Conservation (phyloP, 2,113 vertebrate species). For the Patagioenas fasciata region DNA sequence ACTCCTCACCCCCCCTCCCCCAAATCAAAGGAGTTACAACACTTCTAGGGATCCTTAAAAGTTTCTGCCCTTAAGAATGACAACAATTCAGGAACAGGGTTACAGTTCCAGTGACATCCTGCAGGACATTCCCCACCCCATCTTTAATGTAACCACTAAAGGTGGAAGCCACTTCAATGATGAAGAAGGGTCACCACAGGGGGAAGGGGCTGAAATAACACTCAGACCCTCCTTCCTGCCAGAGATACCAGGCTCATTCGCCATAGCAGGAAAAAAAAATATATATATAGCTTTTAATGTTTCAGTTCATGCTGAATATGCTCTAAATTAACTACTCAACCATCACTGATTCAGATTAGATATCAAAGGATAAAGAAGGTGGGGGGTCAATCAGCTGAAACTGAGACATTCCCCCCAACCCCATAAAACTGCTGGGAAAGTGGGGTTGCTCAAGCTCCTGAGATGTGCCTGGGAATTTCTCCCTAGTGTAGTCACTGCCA, state of each 20-base stretch:
- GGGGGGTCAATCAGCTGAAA: background rate
- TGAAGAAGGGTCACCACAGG: too few species aligned
- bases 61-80: too few species aligned
- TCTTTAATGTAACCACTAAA: too few species aligned
- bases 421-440: background rate
- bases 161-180: too few species aligned
- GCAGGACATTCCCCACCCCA: too few species aligned
- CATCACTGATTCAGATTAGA: too few species aligned
- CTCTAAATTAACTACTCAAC: background rate
- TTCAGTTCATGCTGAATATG: background rate
- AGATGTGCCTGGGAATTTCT: background rate
- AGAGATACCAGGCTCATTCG: background rate
- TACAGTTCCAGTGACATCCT: too few species aligned
- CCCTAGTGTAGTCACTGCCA: too few species aligned
- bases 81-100: too few species aligned
- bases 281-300: background rate
- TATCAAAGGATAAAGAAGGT: background rate
- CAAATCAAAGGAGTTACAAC: too few species aligned
- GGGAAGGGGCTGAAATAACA: background rate
- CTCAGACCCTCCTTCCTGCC: background rate
- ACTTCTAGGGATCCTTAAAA: too few species aligned
- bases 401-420: background rate
- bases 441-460: background rate
- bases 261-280: background rate
- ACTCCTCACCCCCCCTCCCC: too few species aligned